These are phyloP conservation scores for Cyprinus carpio DNA, from an alignment of 2,113 vertebrate species.

Conservation along the genomic window DNA sequence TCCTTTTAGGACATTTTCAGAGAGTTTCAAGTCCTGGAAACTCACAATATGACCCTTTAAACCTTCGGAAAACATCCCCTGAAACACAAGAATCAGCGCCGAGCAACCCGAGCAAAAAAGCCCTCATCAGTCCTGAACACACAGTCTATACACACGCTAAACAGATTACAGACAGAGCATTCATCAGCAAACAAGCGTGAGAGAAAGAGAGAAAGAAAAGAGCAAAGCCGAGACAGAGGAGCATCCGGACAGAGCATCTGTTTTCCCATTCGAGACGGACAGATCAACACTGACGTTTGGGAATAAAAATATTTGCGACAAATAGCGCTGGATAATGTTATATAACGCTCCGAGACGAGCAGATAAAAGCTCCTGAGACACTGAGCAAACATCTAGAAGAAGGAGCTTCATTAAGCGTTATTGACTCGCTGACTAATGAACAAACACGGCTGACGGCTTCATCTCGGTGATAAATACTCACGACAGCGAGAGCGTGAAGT, in stretches of 20 bases:
- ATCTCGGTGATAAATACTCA: constrained; percentile 68
- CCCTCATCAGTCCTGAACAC: constrained; percentile 13
- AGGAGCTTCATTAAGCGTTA: background rate
- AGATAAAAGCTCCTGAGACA: background rate
- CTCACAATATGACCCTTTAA: background rate
- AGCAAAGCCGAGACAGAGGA: background rate
- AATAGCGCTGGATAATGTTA: background rate
- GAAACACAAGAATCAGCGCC: background rate
- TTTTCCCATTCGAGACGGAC: background rate
- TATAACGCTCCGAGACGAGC: background rate
- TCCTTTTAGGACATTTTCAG: background rate
- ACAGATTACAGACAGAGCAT: constrained; percentile 21
- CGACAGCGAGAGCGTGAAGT: constrained; percentile 92
- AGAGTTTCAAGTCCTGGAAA: background rate
- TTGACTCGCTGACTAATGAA: background rate
- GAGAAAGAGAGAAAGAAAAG: constrained; percentile 9
- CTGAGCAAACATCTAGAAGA: background rate
- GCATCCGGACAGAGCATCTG: background rate
- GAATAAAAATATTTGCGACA: background rate
- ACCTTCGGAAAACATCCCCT: background rate
- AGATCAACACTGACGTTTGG: background rate
- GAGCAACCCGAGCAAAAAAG: background rate
- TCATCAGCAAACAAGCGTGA: constrained; percentile 12
- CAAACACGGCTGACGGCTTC: constrained; percentile 13
- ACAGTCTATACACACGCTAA: background rate